These are phyloP conservation scores for Callimorpha dominula DNA, from an alignment of 2,888 invertebrate species.

Conservation along the genomic window DNA sequence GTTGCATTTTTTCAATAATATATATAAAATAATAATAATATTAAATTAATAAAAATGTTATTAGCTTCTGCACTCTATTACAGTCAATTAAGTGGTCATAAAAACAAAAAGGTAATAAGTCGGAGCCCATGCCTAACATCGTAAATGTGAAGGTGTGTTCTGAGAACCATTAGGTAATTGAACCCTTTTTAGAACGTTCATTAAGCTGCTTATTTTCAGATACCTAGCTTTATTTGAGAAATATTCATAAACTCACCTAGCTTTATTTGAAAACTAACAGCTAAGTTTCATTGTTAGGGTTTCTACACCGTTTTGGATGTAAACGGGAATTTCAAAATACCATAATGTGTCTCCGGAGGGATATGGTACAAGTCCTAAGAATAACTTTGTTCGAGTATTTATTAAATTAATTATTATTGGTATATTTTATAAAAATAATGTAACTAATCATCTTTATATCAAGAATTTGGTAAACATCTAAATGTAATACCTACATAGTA, in stretches of 20 bases:
- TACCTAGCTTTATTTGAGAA: background rate
- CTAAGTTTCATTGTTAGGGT: background rate
- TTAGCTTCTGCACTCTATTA: background rate
- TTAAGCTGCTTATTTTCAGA: background rate
- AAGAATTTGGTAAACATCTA: no score
- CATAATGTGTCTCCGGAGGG: background rate
- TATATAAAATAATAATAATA: background rate
- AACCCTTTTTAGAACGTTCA: constrained; percentile 11
- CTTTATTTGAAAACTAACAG: background rate
- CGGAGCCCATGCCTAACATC: constrained; percentile 31
- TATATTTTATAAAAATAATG: no score
- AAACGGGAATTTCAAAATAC: background rate
- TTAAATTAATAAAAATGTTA: background rate
- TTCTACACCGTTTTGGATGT: background rate
- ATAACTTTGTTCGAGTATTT: no score
- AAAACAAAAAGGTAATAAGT: background rate
- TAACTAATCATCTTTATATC: no score
- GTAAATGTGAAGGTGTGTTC: constrained; percentile 41
- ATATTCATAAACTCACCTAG: background rate
- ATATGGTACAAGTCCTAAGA: background rate
- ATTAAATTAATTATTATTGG: no score
- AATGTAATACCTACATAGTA: no score
- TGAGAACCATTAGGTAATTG: constrained; percentile 47
- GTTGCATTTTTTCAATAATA: no score
- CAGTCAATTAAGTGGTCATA: background rate